These are phyloP conservation scores for Ispidina lecontei DNA, from an alignment of 2,797 vertebrate genomes.

Conservation along the genomic window DNA sequence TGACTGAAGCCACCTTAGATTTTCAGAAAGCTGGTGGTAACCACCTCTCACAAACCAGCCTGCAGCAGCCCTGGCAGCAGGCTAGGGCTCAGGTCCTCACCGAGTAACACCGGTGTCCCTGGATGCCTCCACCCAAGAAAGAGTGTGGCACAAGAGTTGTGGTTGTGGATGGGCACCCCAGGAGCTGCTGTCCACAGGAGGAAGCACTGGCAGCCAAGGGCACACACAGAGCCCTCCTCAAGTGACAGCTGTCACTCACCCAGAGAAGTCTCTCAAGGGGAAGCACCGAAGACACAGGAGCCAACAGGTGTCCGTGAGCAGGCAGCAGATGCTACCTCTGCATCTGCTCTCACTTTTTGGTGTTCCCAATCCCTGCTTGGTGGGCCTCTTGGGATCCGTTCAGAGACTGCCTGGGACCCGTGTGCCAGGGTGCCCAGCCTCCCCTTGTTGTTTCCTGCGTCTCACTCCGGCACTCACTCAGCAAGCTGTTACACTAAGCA, in stretches of 20 bases:
- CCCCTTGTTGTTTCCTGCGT: background rate
- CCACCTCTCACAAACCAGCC: background rate
- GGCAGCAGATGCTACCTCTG: background rate
- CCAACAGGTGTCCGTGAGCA: rapidly evolving
- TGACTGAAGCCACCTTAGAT: background rate
- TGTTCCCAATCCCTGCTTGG: background rate
- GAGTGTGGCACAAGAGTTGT: rapidly evolving
- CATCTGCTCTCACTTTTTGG: background rate
- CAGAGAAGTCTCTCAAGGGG: background rate
- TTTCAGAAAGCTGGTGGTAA: background rate
- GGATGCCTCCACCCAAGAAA: background rate
- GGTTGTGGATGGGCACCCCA: rapidly evolving
- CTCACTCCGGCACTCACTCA: background rate
- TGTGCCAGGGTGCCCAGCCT: background rate
- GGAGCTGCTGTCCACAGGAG: rapidly evolving
- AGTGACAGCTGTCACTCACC: background rate
- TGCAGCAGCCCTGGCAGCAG: background rate
- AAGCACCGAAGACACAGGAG: background rate
- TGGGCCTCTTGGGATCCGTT: rapidly evolving
- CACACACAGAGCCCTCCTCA: background rate
- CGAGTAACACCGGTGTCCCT: background rate
- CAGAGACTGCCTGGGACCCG: background rate
- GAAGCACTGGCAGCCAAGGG: background rate
- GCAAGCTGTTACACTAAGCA: conserved; percentile 58
- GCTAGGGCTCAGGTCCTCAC: background rate